Evolutionary conservation across 1,140 invertebrate species (phyloP), one percentile per base, ranked within the genome.

Genomic region (Branchinecta lindahli): DNA sequence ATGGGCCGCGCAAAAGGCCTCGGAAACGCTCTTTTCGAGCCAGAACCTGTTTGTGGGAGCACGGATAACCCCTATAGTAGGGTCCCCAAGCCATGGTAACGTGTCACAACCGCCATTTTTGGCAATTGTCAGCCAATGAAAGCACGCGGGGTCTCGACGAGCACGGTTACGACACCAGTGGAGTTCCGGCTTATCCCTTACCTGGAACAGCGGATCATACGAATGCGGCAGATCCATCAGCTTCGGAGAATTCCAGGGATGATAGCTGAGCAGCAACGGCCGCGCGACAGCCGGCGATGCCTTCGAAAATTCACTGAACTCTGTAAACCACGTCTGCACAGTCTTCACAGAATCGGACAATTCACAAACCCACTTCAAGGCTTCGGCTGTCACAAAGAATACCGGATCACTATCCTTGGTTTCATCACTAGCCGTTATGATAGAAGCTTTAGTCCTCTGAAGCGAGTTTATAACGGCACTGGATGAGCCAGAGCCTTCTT

Each of bases 171-270:
- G 33, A 33, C 33, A 5, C 33, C 33, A 33, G 33, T 33, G 33
- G 2, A 33, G 33, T 33, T 33, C 5, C 33, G 33, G 33, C 33
- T 33, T 33, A 33, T 33, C 33, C 33, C 33, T 33, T 33, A 88
- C 87, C 78, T 90, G 91, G 80, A 97, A 98, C 71, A 98, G 88
- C 74, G 88, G 87, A 80, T 96, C 94, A 79, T 96, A 98, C 74
- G 91, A 87, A 68, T 87, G 82, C 44, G 94, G 94, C 78, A 98
- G 82, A 72, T 84, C 81, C 8, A 97, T 83, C 46, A 98, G 82
- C 70, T 85, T 83, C 44, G 94, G 94, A 74, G 86, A 84, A 72
- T 86, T 81, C 88, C 90, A 94, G 12, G 81, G 77, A 71, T 88
- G 85, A 75, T 90, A 86, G 74, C 87, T 83, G 46, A 86, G 80